phyloP scores from a whole-genome alignment of 2,797 vertebrate species.

The Lophura swinhoii region DNA sequence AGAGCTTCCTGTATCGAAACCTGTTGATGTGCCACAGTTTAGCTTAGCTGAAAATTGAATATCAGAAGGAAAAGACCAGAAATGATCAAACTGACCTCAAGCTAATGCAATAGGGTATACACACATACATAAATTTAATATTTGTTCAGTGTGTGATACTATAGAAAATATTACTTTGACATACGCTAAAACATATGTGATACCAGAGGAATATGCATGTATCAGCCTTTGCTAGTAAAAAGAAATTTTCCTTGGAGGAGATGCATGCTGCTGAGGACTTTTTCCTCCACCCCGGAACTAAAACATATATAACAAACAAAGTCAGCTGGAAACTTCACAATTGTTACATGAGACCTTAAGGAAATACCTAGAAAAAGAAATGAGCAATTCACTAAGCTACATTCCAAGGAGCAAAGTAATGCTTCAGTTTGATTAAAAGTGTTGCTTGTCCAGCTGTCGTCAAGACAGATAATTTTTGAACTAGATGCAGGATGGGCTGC shows the following conservation, averaged over 20 bases:
- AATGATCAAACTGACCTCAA: background rate
- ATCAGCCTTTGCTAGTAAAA: background rate
- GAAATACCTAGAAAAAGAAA: background rate
- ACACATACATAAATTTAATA: background rate
- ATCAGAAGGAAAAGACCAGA: background rate
- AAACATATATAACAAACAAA: background rate
- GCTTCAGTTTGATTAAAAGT: background rate
- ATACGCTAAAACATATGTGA: background rate
- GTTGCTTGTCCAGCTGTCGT: background rate
- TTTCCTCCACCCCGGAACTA: background rate
- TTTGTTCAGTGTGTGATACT: background rate
- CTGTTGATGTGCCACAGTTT: background rate
- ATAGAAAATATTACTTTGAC: background rate
- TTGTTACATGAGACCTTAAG: background rate
- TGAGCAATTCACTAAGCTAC: background rate
- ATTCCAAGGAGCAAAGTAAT: background rate
- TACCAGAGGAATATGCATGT: background rate
- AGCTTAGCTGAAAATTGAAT: background rate
- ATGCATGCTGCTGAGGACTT: background rate
- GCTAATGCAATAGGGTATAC: background rate
- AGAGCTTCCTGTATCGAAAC: constrained; percentile 10
- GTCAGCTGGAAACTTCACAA: background rate
- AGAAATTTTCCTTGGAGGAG: background rate
- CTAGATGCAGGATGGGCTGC: background rate
- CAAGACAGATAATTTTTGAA: background rate